Base-by-base conservation (phyloP, 2,888 invertebrate species). In the Calliopum simillimum region DNA sequence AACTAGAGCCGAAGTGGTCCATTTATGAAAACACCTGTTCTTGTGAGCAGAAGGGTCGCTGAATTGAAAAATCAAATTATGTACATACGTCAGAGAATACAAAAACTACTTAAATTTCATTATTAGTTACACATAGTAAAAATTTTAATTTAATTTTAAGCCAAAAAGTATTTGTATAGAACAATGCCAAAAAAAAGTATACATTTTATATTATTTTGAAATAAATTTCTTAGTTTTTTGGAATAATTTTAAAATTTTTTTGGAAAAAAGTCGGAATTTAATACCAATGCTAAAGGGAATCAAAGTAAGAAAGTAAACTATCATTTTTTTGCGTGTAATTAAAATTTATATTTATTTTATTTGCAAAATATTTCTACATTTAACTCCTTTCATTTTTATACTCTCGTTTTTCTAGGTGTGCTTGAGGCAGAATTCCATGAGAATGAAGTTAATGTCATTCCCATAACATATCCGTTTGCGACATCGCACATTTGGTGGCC, bases 401-500 rank as follows among this genome's bases (percentile, higher is more conserved):
- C 44, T 56, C 51, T 44, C 33, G 16, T 47, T 69, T 43, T 70
- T 76, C 74, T 82, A 84, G 90, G 94, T 49, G 91, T 94, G 8
- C 86, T 96, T 74, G 91, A 93, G 79, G 94, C 95, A 3, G 94
- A 95, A 82, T 95, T 94, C 80, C 91, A 92, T 80, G 94, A 95
- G 81, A 90, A 91, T 65, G 93, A 94, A 85, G 94, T 95, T 23
- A 92, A 93, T 84, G 93, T 94, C 68, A 94, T 96, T 82, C 96
- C 96, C 47, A 93, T 96, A 79, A 96, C 96, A 47, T 95, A 95
- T 87, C 95, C 96, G 65, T 96, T 96, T 85, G 93, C 94, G 71
- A 94, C 94, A 64, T 94, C 95, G 74, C 94, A 95, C 86, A 94
- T 95, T 84, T 93, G 94, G 92, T 95, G 95, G 94, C 94, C 94